Evolutionary conservation across 2,113 vertebrate genomes (phyloP).

Genomic region (Agapornis roseicollis): DNA sequence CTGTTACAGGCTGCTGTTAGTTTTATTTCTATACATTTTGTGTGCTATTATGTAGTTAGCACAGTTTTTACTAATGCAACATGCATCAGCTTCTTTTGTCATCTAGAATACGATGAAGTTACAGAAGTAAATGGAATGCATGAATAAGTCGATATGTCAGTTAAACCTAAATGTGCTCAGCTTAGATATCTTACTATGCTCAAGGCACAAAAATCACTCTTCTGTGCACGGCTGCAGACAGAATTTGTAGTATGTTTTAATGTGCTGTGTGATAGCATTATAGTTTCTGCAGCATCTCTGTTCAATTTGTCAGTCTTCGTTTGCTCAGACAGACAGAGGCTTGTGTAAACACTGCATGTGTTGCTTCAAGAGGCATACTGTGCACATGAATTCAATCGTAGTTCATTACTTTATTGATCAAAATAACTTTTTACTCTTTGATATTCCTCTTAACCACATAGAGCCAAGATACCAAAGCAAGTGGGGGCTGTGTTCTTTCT

Average conservation of each 20-base stretch:
- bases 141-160: background rate
- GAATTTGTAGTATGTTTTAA: background rate
- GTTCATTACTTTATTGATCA: constrained; percentile 30
- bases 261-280: background rate
- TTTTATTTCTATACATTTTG: background rate
- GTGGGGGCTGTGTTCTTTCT: background rate
- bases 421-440: constrained; percentile 15
- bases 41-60: background rate
- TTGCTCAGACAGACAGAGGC: background rate
- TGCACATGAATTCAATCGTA: background rate
- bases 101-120: background rate
- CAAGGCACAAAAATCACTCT: background rate
- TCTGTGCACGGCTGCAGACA: background rate
- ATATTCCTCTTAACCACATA: background rate
- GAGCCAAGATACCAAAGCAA: background rate
- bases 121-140: background rate
- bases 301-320: constrained; percentile 31
- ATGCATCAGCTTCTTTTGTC: background rate
- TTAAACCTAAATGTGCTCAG: background rate
- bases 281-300: background rate
- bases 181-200: background rate
- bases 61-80: background rate
- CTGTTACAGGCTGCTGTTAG: background rate
- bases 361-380: background rate
- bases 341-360: background rate